A percentile compares a stretch with the other conserved stretches of the same genome.
Evolutionary conservation across 2,113 vertebrate genomes (phyloP).

Genomic region (Neodontobutis hainanensis): DNA sequence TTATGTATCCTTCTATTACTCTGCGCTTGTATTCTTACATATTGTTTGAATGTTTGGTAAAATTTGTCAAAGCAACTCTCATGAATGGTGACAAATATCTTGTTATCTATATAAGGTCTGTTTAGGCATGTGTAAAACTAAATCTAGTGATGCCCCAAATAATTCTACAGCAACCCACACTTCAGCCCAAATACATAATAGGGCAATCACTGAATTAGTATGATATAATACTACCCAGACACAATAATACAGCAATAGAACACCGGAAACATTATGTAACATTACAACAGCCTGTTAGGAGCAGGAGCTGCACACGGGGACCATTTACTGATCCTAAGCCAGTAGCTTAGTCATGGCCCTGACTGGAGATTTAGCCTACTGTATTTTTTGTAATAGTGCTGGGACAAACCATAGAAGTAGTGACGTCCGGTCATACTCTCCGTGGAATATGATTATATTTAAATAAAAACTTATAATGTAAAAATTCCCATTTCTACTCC

Average conservation of each 20-base stretch:
- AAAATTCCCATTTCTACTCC: neutral
- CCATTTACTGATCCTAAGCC: neutral
- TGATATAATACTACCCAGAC: neutral
- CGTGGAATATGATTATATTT: neutral
- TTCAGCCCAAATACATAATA: neutral
- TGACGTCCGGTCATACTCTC: neutral
- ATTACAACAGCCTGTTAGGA: neutral
- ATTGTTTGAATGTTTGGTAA: neutral
- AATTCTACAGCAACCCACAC: neutral
- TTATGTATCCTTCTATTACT: neutral
- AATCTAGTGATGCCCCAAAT: neutral
- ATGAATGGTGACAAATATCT: neutral
- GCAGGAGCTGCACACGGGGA: neutral
- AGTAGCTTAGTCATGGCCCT: neutral
- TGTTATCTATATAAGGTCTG: neutral
- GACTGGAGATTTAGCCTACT: too few species aligned
- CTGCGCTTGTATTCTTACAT: neutral
- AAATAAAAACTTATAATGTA: neutral
- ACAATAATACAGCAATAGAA: neutral
- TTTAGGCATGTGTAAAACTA: neutral
- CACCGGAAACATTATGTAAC: neutral
- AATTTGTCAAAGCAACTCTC: neutral
- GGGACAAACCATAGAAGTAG: neutral
- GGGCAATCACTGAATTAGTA: neutral
- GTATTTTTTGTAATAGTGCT: too few species aligned